Evolutionary conservation across 1,140 invertebrate genomes (phyloP).

Genomic region (Heliothis subflexa): DNA sequence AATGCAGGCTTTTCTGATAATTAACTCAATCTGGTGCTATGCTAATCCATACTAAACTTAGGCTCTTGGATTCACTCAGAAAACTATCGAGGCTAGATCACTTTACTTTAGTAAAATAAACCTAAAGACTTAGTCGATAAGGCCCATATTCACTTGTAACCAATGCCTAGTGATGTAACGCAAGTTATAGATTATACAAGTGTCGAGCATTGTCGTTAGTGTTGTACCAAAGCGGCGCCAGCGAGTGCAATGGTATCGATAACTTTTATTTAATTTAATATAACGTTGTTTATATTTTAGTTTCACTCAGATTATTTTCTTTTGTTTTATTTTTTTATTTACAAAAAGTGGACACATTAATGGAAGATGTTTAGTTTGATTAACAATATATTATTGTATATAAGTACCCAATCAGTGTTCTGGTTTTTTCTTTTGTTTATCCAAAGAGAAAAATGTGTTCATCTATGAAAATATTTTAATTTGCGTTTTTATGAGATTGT

Average conservation of each 20-base stretch:
- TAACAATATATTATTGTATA: slow-evolving; percentile 62
- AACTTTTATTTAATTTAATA: slow-evolving; percentile 29
- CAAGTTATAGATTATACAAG: slow-evolving; percentile 22
- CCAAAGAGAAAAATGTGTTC: slow-evolving; percentile 84
- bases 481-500: slow-evolving; percentile 74
- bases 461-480: slow-evolving; percentile 75
- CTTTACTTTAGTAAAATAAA: slow-evolving; percentile 29
- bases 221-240: not conserved
- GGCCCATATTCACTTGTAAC: slow-evolving; percentile 12
- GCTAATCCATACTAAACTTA: slow-evolving; percentile 14
- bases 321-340: slow-evolving; percentile 20
- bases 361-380: slow-evolving; percentile 42
- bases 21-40: slow-evolving; percentile 14
- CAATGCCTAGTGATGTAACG: slow-evolving; percentile 11
- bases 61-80: slow-evolving; percentile 17
- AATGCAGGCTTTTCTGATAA: slow-evolving; percentile 4
- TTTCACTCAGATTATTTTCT: slow-evolving; percentile 34
- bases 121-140: slow-evolving; percentile 40
- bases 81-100: slow-evolving; percentile 6
- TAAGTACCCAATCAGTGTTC: slow-evolving; percentile 64
- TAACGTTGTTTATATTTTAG: slow-evolving; percentile 47
- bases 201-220: not conserved
- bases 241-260: slow-evolving; percentile 7
- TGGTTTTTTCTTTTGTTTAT: slow-evolving; percentile 61
- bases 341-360: slow-evolving; percentile 62